Percentiles rank a stretch among this genome's conserved stretches.
Evolutionary conservation across 2,797 vertebrate species (phyloP).

Genomic region (Triplophysa bombifrons): DNA sequence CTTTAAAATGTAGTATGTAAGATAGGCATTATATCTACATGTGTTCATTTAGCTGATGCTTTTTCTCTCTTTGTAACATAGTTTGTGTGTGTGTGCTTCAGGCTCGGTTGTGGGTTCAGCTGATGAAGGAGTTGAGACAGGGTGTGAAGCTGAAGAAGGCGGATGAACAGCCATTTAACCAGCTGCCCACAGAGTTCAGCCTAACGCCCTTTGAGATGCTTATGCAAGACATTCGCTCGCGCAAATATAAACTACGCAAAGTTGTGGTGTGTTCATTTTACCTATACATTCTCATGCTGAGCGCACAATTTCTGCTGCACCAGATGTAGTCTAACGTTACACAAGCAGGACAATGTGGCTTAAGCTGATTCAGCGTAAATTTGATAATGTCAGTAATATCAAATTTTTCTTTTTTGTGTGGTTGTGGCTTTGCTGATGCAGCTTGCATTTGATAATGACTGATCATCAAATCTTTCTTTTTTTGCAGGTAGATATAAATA

Average conservation of each 20-base stretch:
- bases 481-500: constrained; percentile 87
- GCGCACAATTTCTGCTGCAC: background rate
- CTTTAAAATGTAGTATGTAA: too few species aligned
- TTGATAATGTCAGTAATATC: background rate
- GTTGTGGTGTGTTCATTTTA: constrained; percentile 86
- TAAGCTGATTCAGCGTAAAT: constrained; percentile 11
- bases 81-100: constrained; percentile 60
- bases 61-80: too few species aligned
- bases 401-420: background rate
- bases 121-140: constrained; percentile 93
- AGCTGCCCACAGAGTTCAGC: constrained; percentile 92
- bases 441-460: background rate
- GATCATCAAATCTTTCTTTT: constrained; percentile 6
- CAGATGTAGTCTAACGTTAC: constrained; percentile 1
- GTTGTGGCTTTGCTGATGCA: background rate
- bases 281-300: background rate
- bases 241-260: constrained; percentile 93
- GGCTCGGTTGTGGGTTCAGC: constrained; percentile 94
- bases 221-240: constrained; percentile 93
- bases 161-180: constrained; percentile 90
- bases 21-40: too few species aligned
- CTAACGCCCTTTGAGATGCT: constrained; percentile 98
- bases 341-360: background rate
- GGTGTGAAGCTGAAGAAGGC: constrained; percentile 97
- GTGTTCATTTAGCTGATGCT: too few species aligned